Evolutionary conservation across 2,888 invertebrate genomes (phyloP), one percentile per base, ranked within the genome.

Genomic region (Ectemnius lituratus): DNA sequence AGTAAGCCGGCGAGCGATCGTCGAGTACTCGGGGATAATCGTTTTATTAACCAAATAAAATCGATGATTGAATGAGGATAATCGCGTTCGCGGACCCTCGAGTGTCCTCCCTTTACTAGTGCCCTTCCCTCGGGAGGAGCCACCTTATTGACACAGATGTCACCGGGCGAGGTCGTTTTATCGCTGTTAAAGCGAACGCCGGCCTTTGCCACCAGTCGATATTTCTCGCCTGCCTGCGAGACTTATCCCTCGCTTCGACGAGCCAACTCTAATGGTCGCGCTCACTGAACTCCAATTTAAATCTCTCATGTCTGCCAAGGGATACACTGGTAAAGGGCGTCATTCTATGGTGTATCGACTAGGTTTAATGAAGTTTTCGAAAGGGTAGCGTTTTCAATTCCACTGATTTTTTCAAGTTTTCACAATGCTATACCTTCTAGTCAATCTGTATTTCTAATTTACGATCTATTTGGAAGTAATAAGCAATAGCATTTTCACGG

Each of bases 1-100:
- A 23, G 23, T 23, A 23, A 23, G 23, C 23, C 23, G 23, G 23
- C 23, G 46, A 37, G 60, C 66, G 45, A 78, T 74, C 75, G 70
- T 73, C 73, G 82, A 76, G 83, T 63, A 71, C 80, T 82, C 80
- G 76, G 76, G 80, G 79, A 87, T 88, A 88, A 89, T 89, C 90
- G 90, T 89, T 90, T 90, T 90, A 90, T 90, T 90, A 90, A 90
- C 90, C 88, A 87, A 90, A 89, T 89, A 88, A 90, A 90, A 89
- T 89, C 87, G 87, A 87, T 88, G 87, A 89, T 90, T 88, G 89
- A 86, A 88, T 85, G 86, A 87, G 85, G 86, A 88, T 85, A 87
- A 88, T 88, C 85, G 83, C 81, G 81, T 85, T 85, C 86, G 76
- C 73, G 72, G 75, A 77, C 79, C 81, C 84, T 76, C 79, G 67